phyloP scores from a whole-genome alignment of 2,888 invertebrate species.

The Neoscelio sp. region DNA sequence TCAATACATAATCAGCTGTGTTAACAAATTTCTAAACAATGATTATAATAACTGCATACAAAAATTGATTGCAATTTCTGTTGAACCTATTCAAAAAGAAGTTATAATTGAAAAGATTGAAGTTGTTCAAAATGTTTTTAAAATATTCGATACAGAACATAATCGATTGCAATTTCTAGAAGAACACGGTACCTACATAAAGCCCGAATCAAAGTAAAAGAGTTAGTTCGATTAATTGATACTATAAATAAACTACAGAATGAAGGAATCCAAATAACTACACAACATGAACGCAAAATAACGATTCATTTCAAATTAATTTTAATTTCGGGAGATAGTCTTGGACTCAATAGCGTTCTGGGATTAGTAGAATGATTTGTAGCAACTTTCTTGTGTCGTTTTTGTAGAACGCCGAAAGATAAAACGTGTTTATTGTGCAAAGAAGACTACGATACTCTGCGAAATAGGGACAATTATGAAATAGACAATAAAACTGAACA shows the following conservation, averaged over 20 bases:
- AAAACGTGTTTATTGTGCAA: no score
- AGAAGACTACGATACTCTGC: constrained; percentile 12
- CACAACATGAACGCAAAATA: neutral
- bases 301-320: constrained; percentile 20
- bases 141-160: constrained; percentile 8
- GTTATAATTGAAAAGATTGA: constrained; percentile 18
- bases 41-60: constrained; percentile 17
- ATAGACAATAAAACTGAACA: constrained; percentile 7
- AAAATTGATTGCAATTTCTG: no score
- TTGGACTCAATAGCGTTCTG: constrained; percentile 12
- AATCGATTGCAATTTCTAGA: no score
- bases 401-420: constrained; percentile 19
- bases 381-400: constrained; percentile 28
- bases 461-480: constrained; percentile 22
- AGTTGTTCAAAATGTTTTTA: constrained; percentile 18
- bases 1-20: constrained; percentile 6
- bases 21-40: constrained; percentile 24
- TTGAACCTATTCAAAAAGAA: neutral
- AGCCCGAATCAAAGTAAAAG: no score
- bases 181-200: no score
- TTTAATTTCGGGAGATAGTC: constrained; percentile 22
- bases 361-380: constrained; percentile 31
- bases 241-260: constrained; percentile 9
- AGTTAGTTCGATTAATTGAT: constrained; percentile 2
- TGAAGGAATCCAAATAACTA: constrained; percentile 4